Percentiles rank a stretch among this genome's conserved stretches.
Evolutionary conservation across 2,113 vertebrate genomes (phyloP).

Genomic region (Garra rufa): DNA sequence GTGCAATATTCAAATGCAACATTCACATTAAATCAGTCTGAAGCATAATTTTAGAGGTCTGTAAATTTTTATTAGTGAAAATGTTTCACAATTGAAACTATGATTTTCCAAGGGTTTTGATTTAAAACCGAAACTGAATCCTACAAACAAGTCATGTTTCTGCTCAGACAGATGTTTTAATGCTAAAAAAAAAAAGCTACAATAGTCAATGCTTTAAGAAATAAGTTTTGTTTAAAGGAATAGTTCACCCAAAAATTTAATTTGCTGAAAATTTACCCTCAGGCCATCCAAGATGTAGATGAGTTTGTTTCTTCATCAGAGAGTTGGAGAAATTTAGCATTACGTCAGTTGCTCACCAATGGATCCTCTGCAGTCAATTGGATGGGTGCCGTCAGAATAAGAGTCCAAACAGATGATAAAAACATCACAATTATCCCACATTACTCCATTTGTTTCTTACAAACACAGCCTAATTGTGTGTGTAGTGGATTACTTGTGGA

Average conservation of each 20-base stretch:
- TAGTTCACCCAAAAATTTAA: constrained; percentile 39
- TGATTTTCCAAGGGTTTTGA: background rate
- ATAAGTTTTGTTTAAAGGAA: constrained; percentile 35
- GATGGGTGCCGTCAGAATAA: background rate
- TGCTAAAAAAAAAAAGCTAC: no score
- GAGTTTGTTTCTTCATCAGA: background rate
- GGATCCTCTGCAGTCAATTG: background rate
- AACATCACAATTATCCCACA: background rate
- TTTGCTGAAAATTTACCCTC: background rate
- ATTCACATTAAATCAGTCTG: constrained; percentile 20
- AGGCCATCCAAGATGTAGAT: background rate
- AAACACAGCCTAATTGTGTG: background rate
- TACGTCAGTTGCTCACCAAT: background rate
- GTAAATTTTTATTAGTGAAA: constrained; percentile 31
- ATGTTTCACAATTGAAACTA: constrained; percentile 3
- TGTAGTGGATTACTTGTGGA: no score
- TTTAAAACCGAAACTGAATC: constrained; percentile 72
- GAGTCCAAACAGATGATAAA: background rate
- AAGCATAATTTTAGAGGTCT: background rate
- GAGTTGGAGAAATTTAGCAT: background rate
- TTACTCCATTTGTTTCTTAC: background rate
- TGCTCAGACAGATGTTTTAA: constrained; percentile 69
- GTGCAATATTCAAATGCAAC: background rate
- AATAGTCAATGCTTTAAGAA: constrained; percentile 56
- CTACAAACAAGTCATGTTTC: constrained; percentile 72